Conservation (phyloP, 2,888 invertebrate species). For the Clanis bilineata region DNA sequence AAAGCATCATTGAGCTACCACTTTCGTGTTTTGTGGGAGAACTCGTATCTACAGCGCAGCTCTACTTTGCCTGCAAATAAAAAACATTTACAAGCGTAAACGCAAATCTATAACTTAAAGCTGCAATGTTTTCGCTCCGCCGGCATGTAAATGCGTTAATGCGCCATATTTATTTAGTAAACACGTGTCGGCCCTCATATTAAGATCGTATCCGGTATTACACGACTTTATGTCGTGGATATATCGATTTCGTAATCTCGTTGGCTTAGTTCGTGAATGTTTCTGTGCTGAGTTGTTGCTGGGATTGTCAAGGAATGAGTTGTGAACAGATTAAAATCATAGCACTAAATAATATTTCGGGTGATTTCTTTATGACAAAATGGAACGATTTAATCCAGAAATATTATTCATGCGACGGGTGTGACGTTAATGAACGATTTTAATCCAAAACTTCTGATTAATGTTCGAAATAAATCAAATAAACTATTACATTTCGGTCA, state of each 20-base stretch:
- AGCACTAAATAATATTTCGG: too few species aligned
- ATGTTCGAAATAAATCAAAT: too few species aligned
- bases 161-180: slow-evolving; percentile 4
- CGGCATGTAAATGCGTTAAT: background rate
- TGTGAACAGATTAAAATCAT: background rate
- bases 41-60: too few species aligned
- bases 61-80: too few species aligned
- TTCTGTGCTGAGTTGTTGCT: background rate
- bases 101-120: background rate
- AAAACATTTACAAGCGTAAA: background rate
- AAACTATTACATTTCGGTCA: too few species aligned
- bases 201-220: slow-evolving; percentile 42
- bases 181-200: slow-evolving; percentile 22
- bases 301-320: background rate
- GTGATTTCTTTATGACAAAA: too few species aligned
- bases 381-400: too few species aligned
- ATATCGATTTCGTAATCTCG: slow-evolving; percentile 39
- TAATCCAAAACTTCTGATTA: too few species aligned
- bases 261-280: background rate
- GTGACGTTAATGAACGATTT: too few species aligned
- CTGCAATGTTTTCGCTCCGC: background rate
- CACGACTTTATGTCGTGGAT: slow-evolving; percentile 34
- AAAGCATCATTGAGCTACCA: too few species aligned
- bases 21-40: too few species aligned
- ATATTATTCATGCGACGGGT: too few species aligned